phyloP scores from a whole-genome alignment of 92 coral and sea anemone genomes.

The Epizoanthus scotinus region DNA sequence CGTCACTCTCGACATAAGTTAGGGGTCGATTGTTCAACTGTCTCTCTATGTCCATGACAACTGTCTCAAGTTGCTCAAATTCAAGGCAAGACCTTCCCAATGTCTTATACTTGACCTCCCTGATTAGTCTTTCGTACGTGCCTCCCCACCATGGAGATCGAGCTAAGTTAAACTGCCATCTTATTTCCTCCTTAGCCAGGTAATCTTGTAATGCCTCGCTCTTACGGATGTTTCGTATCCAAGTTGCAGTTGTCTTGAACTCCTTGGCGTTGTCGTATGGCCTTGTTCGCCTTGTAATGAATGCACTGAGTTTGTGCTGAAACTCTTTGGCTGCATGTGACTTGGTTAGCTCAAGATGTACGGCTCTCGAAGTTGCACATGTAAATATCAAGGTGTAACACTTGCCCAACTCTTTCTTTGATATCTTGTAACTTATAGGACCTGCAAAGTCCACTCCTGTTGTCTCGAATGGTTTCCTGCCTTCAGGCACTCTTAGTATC shows the following conservation, averaged over 20 bases:
- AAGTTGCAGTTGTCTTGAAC: slow-evolving; percentile 54
- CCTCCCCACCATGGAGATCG: too few species aligned
- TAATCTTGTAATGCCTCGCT: slow-evolving; percentile 51
- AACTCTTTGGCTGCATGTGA: slow-evolving; percentile 55
- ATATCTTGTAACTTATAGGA: slow-evolving; percentile 57
- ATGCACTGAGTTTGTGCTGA: slow-evolving; percentile 44
- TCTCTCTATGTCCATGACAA: too few species aligned
- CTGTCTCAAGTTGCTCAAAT: slow-evolving; percentile 26
- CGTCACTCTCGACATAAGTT: too few species aligned
- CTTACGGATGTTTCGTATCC: slow-evolving; percentile 50
- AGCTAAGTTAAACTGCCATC: slow-evolving; percentile 29
- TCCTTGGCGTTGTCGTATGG: slow-evolving; percentile 53
- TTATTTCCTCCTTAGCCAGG: slow-evolving; percentile 45
- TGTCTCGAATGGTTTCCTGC: slow-evolving; percentile 51
- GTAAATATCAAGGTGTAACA: slow-evolving; percentile 56
- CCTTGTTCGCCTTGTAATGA: slow-evolving; percentile 51
- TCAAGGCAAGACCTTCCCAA: slow-evolving; percentile 41
- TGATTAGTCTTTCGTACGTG: too few species aligned
- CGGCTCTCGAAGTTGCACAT: slow-evolving; percentile 52
- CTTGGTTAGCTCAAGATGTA: slow-evolving; percentile 55
- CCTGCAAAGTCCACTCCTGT: slow-evolving; percentile 66
- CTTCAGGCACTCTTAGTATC: slow-evolving; percentile 45
- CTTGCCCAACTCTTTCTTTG: slow-evolving; percentile 60
- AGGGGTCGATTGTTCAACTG: too few species aligned
- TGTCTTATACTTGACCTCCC: too few species aligned